Percentiles rank a stretch among this genome's conserved stretches.
These are phyloP conservation scores for Mallotus villosus DNA, from an alignment of 2,797 vertebrate genomes.

Conservation along the genomic window DNA sequence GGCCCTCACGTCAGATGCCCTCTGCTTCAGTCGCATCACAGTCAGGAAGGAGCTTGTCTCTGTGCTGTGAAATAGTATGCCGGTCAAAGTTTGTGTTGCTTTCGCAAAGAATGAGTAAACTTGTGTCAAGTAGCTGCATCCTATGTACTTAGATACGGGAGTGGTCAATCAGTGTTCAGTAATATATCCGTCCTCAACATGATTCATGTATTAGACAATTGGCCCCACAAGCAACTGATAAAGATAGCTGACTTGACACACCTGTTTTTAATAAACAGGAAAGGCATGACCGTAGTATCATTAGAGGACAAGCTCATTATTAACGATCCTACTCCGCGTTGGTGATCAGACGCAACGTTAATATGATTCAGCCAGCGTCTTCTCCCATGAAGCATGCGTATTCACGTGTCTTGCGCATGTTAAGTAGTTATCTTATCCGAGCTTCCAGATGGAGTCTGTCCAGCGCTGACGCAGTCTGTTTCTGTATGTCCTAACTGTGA, in stretches of 20 bases:
- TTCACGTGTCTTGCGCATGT: constrained; percentile 32
- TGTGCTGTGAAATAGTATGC: no score
- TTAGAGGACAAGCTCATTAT: no score
- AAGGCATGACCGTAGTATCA: background rate
- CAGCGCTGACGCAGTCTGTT: constrained; percentile 66
- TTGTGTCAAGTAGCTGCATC: background rate
- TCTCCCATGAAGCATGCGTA: no score
- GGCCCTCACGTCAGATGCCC: background rate
- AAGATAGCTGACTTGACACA: background rate
- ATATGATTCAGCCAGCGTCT: constrained; percentile 14
- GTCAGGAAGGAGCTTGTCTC: no score
- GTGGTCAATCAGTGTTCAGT: background rate
- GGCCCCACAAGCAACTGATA: background rate
- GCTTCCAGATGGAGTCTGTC: constrained; percentile 68
- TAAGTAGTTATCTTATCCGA: constrained; percentile 59
- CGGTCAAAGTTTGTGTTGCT: no score
- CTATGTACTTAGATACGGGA: background rate
- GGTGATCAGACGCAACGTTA: background rate
- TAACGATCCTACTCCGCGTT: no score
- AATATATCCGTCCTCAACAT: background rate
- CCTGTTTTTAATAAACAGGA: background rate
- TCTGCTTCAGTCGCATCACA: background rate
- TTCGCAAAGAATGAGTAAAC: background rate
- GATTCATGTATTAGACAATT: background rate
- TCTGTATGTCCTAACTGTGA: constrained; percentile 71